phyloP scores from a whole-genome alignment of 2,888 invertebrate species.

The Tryphoninae sp. region DNA sequence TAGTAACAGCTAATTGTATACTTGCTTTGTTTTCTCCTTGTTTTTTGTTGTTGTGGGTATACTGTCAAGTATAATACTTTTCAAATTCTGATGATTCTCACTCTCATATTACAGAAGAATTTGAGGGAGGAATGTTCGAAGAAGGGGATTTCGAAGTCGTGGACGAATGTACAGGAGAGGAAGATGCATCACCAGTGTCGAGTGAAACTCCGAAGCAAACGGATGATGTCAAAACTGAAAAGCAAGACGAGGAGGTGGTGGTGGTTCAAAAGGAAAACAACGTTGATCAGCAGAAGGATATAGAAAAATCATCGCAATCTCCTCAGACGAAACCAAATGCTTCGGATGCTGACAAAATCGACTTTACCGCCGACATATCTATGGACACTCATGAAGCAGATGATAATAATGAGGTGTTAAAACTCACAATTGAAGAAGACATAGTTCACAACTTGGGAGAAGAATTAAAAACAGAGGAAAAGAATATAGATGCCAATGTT shows the following conservation, averaged over 20 bases:
- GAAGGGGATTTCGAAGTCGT: slow-evolving; percentile 75
- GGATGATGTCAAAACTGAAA: background rate
- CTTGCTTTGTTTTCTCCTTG: too few relatives aligned
- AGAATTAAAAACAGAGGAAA: slow-evolving; percentile 30
- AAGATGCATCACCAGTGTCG: slow-evolving; percentile 59
- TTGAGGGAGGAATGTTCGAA: slow-evolving; percentile 70
- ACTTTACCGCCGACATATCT: slow-evolving; percentile 68
- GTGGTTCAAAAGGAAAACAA: background rate
- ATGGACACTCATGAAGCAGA: slow-evolving; percentile 60
- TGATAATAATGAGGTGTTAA: slow-evolving; percentile 21
- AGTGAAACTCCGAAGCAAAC: slow-evolving; percentile 24
- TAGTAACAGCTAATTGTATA: too few relatives aligned
- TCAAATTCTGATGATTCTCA: background rate
- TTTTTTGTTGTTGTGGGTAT: too few relatives aligned
- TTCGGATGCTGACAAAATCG: slow-evolving; percentile 56
- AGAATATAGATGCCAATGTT: slow-evolving; percentile 22
- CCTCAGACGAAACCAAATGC: background rate
- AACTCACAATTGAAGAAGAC: background rate
- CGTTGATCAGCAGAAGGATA: slow-evolving; percentile 23
- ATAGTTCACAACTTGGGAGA: slow-evolving; percentile 40
- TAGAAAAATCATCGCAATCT: slow-evolving; percentile 12
- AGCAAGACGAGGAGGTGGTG: background rate
- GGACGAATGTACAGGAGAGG: slow-evolving; percentile 73
- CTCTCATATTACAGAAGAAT: slow-evolving; percentile 66
- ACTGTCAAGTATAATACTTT: background rate